Base-by-base conservation (phyloP, 2,888 invertebrate genomes). In the Tyria jacobaeae region DNA sequence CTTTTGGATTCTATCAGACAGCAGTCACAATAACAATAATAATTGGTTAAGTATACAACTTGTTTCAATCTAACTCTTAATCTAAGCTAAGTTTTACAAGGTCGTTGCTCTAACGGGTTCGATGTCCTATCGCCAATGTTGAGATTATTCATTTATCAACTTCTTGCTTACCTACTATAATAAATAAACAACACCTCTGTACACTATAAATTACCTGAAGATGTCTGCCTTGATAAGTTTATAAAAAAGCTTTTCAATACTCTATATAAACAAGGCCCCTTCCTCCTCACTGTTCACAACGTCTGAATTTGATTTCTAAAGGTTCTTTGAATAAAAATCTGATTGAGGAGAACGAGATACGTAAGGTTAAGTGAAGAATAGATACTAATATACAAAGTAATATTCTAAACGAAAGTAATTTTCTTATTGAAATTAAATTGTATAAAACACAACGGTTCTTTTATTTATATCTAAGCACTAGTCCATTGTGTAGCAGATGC, bases 31-130 rank as follows among this genome's bases (percentile, higher is more conserved):
- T 17, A 14, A 17, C 1, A 53, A 24, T 6, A 9, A 39, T 12
- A 39, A 10, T 41, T 44, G 62, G 27, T 14, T 58, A 65, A 50
- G 51, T 47, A 41, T 62, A 41, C 49, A 55, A 61, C 47, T 63
- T 51, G 31, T 39, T 64, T 55, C 49, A 41, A 68, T 63, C 51
- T 62, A 62, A 72, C 55, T 69, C 60, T 61, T 74, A 70, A 73
- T 67, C 69, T 64, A 66, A 73, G 64, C 64, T 64, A 62, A 76
- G 71, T 74, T 78, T 80, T 73, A 72, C 89, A 90, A 91, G 91
- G 91, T 90, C 90, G 87, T 86, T 84, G 90, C 80, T 92, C 92
- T 88, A 87, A 85, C 89, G 91, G 88, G 92, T 92, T 92, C 91
- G 89, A 85, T 83, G 92, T 68, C 90, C 91, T 89, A 81, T 80